Evolutionary conservation across 2,113 vertebrate species (phyloP).

Genomic region (Chroicocephalus ridibundus): DNA sequence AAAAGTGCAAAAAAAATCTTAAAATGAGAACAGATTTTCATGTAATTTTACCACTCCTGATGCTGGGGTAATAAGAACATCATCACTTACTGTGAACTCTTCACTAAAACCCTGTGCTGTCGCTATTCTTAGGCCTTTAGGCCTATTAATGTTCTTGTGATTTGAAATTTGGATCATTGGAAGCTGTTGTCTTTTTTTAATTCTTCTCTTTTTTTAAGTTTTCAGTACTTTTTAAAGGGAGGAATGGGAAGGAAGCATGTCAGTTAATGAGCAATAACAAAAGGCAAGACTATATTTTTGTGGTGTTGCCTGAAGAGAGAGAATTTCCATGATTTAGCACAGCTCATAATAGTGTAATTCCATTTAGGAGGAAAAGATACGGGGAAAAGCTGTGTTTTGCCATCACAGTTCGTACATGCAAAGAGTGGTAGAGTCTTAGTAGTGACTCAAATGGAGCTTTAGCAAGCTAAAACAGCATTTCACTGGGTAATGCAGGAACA

Average conservation of each 20-base stretch:
- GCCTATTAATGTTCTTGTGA: not conserved
- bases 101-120: not conserved
- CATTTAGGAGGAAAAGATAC: not conserved
- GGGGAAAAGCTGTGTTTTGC: not conserved
- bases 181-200: not conserved
- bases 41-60: conserved; percentile 3
- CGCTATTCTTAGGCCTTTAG: not conserved
- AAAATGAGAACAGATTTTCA: conserved; percentile 15
- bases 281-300: not conserved
- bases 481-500: not conserved
- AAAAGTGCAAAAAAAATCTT: not conserved
- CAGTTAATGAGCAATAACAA: not conserved
- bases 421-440: not conserved
- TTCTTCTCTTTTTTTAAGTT: not conserved
- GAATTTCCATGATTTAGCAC: not conserved
- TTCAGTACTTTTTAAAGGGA: not conserved
- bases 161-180: not conserved
- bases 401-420: not conserved
- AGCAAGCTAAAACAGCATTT: not conserved
- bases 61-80: conserved; percentile 2
- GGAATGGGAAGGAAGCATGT: not conserved
- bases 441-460: not conserved
- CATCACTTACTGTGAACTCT: not conserved
- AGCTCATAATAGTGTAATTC: not conserved
- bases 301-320: not conserved